These are phyloP conservation scores for Spondyliosoma cantharus DNA, from an alignment of 2,797 vertebrate genomes.

Conservation along the genomic window DNA sequence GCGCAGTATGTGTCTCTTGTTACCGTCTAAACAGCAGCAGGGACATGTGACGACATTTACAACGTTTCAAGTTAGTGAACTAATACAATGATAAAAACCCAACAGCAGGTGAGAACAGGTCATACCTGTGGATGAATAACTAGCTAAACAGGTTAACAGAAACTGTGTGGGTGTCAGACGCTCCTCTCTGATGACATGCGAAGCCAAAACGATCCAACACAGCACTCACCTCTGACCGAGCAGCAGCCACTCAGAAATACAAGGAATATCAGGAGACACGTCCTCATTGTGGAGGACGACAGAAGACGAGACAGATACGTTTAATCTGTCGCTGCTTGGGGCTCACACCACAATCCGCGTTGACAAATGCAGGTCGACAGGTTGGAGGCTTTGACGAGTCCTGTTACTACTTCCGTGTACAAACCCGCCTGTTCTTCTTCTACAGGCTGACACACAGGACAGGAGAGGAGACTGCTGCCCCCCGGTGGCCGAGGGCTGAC, in stretches of 20 bases:
- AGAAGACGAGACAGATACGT: neutral
- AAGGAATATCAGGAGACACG: constrained; percentile 5
- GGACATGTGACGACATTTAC: too few relatives aligned
- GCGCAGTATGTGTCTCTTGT: too few relatives aligned
- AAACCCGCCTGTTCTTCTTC: constrained; percentile 49
- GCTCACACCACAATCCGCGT: neutral
- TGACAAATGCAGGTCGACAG: constrained; percentile 19
- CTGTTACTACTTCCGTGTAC: constrained; percentile 61
- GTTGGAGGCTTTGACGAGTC: constrained; percentile 4
- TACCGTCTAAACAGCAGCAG: too few relatives aligned
- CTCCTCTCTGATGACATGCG: neutral
- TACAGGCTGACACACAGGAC: neutral
- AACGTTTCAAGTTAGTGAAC: too few relatives aligned
- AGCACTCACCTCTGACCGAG: constrained; percentile 58
- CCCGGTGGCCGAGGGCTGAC: neutral
- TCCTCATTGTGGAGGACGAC: constrained; percentile 50
- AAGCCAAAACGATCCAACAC: neutral
- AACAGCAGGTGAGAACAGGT: too few relatives aligned
- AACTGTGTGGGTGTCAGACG: neutral
- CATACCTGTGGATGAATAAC: too few relatives aligned
- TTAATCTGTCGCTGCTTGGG: neutral
- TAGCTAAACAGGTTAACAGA: neutral
- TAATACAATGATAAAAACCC: too few relatives aligned
- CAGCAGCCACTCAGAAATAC: constrained; percentile 9
- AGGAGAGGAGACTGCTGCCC: neutral